Percentiles rank a stretch among this genome's conserved stretches.
Conservation (phyloP, 2,113 vertebrate species). For the Opisthocomus hoazin region DNA sequence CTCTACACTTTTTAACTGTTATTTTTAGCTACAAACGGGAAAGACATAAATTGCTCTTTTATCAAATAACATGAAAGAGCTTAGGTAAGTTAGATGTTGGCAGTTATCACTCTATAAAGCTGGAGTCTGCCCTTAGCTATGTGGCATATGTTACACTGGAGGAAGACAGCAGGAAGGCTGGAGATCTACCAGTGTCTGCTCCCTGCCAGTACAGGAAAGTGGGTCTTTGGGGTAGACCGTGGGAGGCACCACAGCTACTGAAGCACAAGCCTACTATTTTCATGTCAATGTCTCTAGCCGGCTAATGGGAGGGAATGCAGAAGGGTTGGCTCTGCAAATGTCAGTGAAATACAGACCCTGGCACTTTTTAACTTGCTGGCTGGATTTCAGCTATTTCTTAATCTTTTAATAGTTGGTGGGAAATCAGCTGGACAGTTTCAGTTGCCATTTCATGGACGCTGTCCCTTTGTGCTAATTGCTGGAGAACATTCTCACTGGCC, state of each 20-base stretch:
- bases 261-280: neutral
- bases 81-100: neutral
- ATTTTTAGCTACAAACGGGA: conserved; percentile 23
- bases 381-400: conserved; percentile 16
- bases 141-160: neutral
- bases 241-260: neutral
- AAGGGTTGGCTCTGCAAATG: neutral
- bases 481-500: neutral
- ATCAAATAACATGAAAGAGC: neutral
- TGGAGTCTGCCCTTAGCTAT: neutral
- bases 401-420: neutral
- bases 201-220: neutral
- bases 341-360: neutral
- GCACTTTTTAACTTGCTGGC: neutral
- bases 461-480: neutral
- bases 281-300: neutral
- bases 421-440: neutral
- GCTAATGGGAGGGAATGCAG: neutral
- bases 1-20: neutral
- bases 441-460: neutral
- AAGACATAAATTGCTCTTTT: neutral
- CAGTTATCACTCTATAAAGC: neutral
- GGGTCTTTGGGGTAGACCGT: neutral
- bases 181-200: neutral
- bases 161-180: neutral